phyloP scores from a whole-genome alignment of 2,888 invertebrate species.

The Tipula confusa region DNA sequence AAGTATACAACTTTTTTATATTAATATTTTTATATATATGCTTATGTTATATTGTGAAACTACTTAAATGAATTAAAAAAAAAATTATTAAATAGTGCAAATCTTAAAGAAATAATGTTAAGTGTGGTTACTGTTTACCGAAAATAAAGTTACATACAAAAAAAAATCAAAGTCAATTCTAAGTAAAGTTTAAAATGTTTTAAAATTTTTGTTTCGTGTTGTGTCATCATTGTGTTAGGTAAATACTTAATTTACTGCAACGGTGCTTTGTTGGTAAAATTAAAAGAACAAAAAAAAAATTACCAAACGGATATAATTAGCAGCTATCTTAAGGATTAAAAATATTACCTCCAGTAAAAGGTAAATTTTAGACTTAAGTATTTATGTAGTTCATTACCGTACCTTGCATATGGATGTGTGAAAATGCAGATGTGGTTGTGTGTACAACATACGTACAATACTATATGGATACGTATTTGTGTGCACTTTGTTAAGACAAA shows the following conservation, averaged over 20 bases:
- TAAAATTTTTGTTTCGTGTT: background rate
- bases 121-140: background rate
- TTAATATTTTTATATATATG: background rate
- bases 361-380: background rate
- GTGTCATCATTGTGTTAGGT: too few species aligned
- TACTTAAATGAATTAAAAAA: background rate
- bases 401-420: background rate
- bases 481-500: slow-evolving; percentile 1
- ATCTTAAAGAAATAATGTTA: background rate
- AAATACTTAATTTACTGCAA: background rate
- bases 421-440: background rate
- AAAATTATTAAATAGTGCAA: background rate
- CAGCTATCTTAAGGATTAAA: background rate
- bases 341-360: background rate
- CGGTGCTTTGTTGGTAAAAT: background rate
- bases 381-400: background rate
- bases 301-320: background rate
- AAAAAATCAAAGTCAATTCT: background rate
- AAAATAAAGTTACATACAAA: background rate
- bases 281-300: too few species aligned
- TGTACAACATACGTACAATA: background rate
- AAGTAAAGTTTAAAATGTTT: background rate
- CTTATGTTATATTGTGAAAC: background rate
- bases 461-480: background rate
- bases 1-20: too few species aligned